Percentiles rank a stretch among this genome's conserved stretches.
phyloP scores from a whole-genome alignment of 1,140 invertebrate species.

The Chrysoperla carnea region DNA sequence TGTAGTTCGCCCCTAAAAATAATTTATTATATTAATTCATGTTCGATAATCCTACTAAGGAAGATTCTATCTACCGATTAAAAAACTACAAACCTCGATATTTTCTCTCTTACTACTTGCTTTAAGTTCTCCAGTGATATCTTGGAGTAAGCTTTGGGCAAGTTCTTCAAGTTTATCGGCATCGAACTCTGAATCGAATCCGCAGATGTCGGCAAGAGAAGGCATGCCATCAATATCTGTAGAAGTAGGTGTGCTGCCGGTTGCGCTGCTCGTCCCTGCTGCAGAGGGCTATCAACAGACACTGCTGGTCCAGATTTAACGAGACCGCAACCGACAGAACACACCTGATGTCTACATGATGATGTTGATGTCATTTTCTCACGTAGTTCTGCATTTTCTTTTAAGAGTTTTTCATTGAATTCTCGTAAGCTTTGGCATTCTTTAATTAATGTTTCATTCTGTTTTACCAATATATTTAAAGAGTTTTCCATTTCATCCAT shows the following conservation, averaged over 20 bases:
- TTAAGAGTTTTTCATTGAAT: constrained; percentile 41
- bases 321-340: constrained; percentile 34
- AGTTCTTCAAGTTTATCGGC: constrained; percentile 55
- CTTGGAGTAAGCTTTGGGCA: constrained; percentile 59
- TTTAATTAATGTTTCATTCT: constrained; percentile 39
- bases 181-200: constrained; percentile 42
- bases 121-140: constrained; percentile 57
- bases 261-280: constrained; percentile 52
- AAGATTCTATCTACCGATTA: no score
- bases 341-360: constrained; percentile 23
- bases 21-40: background rate
- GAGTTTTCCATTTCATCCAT: constrained; percentile 73
- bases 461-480: constrained; percentile 40
- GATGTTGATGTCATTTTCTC: constrained; percentile 24
- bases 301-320: constrained; percentile 49
- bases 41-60: no score
- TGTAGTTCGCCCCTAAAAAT: background rate
- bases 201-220: constrained; percentile 61
- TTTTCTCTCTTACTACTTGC: constrained; percentile 34
- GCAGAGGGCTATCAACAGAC: constrained; percentile 55
- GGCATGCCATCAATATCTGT: constrained; percentile 53
- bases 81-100: constrained; percentile 25
- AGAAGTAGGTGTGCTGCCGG: constrained; percentile 36
- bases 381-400: constrained; percentile 42
- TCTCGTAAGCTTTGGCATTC: constrained; percentile 44